These are phyloP conservation scores for Prosopocoilus inquinatus DNA, from an alignment of 2,888 invertebrate species.

Conservation along the genomic window DNA sequence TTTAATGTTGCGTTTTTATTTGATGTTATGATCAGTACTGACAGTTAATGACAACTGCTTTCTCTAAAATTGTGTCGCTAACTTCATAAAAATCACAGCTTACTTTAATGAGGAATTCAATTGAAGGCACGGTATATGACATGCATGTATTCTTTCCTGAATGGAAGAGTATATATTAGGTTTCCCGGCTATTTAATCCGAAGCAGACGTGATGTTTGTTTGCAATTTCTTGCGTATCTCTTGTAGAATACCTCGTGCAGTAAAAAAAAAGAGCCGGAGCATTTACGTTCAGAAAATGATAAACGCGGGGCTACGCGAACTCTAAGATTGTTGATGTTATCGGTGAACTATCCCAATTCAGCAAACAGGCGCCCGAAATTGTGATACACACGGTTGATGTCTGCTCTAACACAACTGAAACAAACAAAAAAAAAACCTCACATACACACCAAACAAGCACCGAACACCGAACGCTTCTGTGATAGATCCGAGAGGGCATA, in stretches of 20 bases:
- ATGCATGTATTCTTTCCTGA: no score
- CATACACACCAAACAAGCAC: slow-evolving; percentile 43
- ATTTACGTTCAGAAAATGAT: slow-evolving; percentile 47
- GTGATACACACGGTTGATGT: slow-evolving; percentile 46
- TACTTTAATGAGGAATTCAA: no score
- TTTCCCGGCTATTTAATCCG: no score
- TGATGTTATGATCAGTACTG: no score
- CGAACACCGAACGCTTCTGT: slow-evolving; percentile 8
- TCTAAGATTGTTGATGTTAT: slow-evolving; percentile 51
- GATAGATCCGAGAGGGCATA: slow-evolving; percentile 19
- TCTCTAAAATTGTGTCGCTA: no score
- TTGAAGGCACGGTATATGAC: no score
- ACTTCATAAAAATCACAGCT: no score
- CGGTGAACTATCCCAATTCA: slow-evolving; percentile 46
- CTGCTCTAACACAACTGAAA: slow-evolving; percentile 37
- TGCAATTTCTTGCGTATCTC: background rate
- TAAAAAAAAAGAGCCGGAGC: slow-evolving; percentile 25
- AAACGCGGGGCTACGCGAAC: slow-evolving; percentile 46
- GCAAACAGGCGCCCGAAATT: slow-evolving; percentile 46
- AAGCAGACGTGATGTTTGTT: no score
- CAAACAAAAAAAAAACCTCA: slow-evolving; percentile 42
- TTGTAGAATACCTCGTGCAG: background rate
- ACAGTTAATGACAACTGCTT: no score
- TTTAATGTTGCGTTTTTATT: no score
- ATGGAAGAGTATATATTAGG: no score